Evolutionary conservation across 2,888 invertebrate species (phyloP).

Genomic region (Ophion ellenae): DNA sequence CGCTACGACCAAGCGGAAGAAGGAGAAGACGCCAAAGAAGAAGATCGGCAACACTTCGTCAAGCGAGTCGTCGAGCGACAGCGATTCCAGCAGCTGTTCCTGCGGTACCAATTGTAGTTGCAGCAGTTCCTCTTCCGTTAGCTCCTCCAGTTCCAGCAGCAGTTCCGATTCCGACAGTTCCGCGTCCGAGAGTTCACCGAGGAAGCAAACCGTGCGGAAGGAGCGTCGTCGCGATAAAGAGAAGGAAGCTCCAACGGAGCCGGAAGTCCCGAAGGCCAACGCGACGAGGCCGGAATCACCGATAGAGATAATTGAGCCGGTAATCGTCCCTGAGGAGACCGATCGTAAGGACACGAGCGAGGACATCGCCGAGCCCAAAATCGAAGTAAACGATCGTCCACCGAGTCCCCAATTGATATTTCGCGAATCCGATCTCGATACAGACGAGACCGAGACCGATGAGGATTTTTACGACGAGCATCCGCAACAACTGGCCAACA

Average conservation of each 20-base stretch:
- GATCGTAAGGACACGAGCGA: slow-evolving; percentile 64
- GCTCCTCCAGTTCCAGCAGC: slow-evolving; percentile 86
- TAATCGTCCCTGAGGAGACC: slow-evolving; percentile 84
- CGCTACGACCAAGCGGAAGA: slow-evolving; percentile 69
- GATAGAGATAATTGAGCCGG: slow-evolving; percentile 84
- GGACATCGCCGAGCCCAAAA: slow-evolving; percentile 54
- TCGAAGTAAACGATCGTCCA: slow-evolving; percentile 57
- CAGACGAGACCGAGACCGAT: slow-evolving; percentile 93
- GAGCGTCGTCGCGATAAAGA: slow-evolving; percentile 79
- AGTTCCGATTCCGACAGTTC: slow-evolving; percentile 87
- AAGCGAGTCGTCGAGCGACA: slow-evolving; percentile 91
- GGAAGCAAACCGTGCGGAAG: slow-evolving; percentile 79
- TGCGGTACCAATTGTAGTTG: slow-evolving; percentile 94
- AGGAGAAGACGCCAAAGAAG: slow-evolving; percentile 81
- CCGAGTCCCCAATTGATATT: slow-evolving; percentile 79
- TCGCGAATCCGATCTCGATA: slow-evolving; percentile 93
- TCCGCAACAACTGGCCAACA: slow-evolving; percentile 90
- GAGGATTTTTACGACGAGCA: slow-evolving; percentile 95
- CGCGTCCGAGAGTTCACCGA: slow-evolving; percentile 85
- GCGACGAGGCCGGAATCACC: slow-evolving; percentile 73
- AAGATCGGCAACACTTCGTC: slow-evolving; percentile 87
- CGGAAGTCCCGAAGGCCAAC: slow-evolving; percentile 81
- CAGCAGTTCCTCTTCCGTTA: slow-evolving; percentile 89
- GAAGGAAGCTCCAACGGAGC: slow-evolving; percentile 79
- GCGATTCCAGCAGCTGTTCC: slow-evolving; percentile 90